Evolutionary conservation across 2,113 vertebrate genomes (phyloP).

Genomic region (Dryoscopus gambensis): DNA sequence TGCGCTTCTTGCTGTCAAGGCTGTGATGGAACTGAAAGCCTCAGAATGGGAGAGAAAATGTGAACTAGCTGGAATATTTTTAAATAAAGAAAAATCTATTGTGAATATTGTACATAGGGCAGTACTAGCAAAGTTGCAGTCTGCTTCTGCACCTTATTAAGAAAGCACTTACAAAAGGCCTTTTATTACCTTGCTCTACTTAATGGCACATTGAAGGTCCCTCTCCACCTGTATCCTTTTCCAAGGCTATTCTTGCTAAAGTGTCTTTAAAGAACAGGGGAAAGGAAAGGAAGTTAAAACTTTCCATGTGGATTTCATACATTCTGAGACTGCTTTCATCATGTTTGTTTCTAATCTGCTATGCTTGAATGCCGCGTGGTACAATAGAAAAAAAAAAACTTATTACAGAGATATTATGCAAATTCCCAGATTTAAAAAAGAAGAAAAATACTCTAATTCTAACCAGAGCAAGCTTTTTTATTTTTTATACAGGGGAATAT

Average conservation of each 20-base stretch:
- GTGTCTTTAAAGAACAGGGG: slow-evolving; percentile 57
- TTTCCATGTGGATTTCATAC: slow-evolving; percentile 64
- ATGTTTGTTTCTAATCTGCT: slow-evolving; percentile 77
- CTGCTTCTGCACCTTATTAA: slow-evolving; percentile 86
- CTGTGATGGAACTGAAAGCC: slow-evolving; percentile 72
- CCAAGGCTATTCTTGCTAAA: slow-evolving; percentile 49
- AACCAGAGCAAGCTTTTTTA: slow-evolving; percentile 86
- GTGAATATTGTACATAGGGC: slow-evolving; percentile 87
- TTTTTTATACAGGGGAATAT: slow-evolving; percentile 88
- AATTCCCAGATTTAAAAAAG: slow-evolving; percentile 79
- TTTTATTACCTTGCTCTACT: slow-evolving; percentile 73
- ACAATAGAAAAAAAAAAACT: slow-evolving; percentile 70
- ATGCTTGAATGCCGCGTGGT: slow-evolving; percentile 79
- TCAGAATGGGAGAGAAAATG: slow-evolving; percentile 77
- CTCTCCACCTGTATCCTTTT: slow-evolving; percentile 47
- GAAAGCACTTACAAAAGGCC: slow-evolving; percentile 81
- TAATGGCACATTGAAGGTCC: slow-evolving; percentile 68
- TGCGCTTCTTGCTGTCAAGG: slow-evolving; percentile 69
- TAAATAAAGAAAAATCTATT: slow-evolving; percentile 70
- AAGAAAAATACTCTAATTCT: slow-evolving; percentile 78
- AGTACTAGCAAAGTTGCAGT: slow-evolving; percentile 75
- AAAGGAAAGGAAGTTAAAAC: slow-evolving; percentile 60
- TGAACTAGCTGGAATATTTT: slow-evolving; percentile 81
- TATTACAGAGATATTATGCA: slow-evolving; percentile 81
- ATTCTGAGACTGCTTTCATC: slow-evolving; percentile 75